These are phyloP conservation scores for Ameiurus melas DNA, from an alignment of 2,113 vertebrate species.

Conservation along the genomic window DNA sequence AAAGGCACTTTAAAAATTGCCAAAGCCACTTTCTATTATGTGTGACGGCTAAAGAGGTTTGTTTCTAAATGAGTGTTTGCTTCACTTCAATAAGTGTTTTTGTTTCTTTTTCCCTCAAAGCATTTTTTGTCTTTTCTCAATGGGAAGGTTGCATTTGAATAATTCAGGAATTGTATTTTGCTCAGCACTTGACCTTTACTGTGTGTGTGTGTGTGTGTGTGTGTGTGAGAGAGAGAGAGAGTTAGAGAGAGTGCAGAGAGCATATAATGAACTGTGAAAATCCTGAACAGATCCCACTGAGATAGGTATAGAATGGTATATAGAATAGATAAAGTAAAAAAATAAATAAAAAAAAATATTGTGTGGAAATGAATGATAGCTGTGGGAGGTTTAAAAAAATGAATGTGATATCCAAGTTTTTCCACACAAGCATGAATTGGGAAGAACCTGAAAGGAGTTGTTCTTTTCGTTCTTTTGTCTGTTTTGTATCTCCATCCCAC, in stretches of 20 bases:
- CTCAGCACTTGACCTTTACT: conserved; percentile 51
- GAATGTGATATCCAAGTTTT: conserved; percentile 2
- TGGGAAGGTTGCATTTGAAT: conserved; percentile 44
- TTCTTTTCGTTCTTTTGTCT: conserved; percentile 29
- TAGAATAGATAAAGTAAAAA: background rate
- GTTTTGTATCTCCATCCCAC: conserved; percentile 35
- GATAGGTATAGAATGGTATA: conserved; percentile 3
- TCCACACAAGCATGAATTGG: background rate
- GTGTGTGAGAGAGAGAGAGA: conserved; percentile 15
- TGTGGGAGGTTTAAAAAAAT: conserved; percentile 7
- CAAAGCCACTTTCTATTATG: background rate
- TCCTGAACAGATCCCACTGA: conserved; percentile 22
- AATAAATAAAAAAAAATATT: too few relatives aligned
- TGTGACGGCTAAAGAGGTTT: conserved; percentile 4
- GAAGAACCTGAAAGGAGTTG: background rate
- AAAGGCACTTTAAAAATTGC: background rate
- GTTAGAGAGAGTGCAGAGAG: background rate
- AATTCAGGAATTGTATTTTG: conserved; percentile 54
- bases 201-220: conserved; percentile 35
- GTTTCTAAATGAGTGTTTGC: conserved; percentile 17
- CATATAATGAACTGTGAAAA: conserved; percentile 18
- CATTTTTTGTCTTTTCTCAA: conserved; percentile 38
- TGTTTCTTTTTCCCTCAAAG: conserved; percentile 34
- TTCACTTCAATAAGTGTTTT: conserved; percentile 32
- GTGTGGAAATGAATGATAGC: background rate